phyloP scores from a whole-genome alignment of 2,113 vertebrate genomes.

The Penelope pileata region DNA sequence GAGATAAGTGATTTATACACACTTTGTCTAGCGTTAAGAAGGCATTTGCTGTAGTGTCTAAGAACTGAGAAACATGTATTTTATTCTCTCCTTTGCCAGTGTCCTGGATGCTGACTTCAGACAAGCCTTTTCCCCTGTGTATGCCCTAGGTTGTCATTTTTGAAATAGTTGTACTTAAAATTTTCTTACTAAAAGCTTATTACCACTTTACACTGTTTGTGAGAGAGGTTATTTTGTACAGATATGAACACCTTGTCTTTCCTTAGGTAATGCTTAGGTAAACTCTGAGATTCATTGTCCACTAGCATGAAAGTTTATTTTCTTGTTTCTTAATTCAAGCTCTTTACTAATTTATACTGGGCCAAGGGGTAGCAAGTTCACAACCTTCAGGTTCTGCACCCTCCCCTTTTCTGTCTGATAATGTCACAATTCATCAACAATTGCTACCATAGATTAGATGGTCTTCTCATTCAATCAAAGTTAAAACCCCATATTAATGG shows the following conservation, averaged over 20 bases:
- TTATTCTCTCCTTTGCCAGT: background rate
- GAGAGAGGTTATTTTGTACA: background rate
- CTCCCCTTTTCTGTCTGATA: background rate
- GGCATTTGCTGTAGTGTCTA: background rate
- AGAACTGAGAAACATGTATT: background rate
- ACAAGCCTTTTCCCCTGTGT: background rate
- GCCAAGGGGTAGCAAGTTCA: background rate
- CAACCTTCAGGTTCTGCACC: background rate
- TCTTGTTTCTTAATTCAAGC: background rate
- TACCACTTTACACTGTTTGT: background rate
- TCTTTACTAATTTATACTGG: background rate
- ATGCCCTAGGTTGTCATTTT: constrained; percentile 2
- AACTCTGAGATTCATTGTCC: background rate
- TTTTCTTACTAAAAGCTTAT: background rate
- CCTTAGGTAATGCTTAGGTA: background rate
- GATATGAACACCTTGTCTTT: background rate
- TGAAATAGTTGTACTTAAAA: constrained; percentile 11
- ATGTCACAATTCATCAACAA: background rate
- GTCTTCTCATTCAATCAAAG: background rate
- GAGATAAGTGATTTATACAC: constrained; percentile 44
- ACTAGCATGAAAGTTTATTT: background rate
- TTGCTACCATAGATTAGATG: background rate
- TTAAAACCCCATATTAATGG: background rate
- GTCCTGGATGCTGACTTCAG: background rate
- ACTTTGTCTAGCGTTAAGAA: background rate